Evolutionary conservation across 2,888 invertebrate species (phyloP).

Genomic region (Habrosyne pyritoides): DNA sequence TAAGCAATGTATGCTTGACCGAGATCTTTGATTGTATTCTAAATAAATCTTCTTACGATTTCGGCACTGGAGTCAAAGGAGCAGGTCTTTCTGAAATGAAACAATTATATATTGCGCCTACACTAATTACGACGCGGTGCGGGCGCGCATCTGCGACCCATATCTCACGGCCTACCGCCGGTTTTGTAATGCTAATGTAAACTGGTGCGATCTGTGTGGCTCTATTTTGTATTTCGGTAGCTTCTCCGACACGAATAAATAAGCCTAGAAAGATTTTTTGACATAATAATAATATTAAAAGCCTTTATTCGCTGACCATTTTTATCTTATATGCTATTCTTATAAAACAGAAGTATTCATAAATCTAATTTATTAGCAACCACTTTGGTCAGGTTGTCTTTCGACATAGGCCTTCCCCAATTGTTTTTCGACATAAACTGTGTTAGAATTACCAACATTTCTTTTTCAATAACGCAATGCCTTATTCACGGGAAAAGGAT

Average conservation of each 20-base stretch:
- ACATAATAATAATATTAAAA: too few species aligned
- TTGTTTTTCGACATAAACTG: not conserved
- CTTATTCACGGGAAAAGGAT: not conserved
- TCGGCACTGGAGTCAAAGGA: constrained; percentile 9
- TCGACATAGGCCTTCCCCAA: too few species aligned
- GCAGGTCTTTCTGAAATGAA: constrained; percentile 57
- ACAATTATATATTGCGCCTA: constrained; percentile 75
- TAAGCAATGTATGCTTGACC: not conserved
- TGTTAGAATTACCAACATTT: not conserved
- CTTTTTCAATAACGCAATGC: not conserved
- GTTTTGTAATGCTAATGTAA: constrained; percentile 72
- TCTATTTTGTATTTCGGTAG: constrained; percentile 53
- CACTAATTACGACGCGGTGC: constrained; percentile 66
- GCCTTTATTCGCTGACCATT: too few species aligned
- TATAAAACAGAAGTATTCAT: too few species aligned
- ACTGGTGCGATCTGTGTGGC: constrained; percentile 45
- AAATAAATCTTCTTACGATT: not conserved
- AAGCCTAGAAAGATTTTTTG: not conserved
- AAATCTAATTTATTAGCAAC: too few species aligned
- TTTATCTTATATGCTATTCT: too few species aligned
- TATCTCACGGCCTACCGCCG: constrained; percentile 78
- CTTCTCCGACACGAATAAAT: constrained; percentile 25
- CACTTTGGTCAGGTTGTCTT: too few species aligned
- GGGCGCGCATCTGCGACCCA: constrained; percentile 75
- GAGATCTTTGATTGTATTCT: constrained; percentile 5